Base-by-base conservation (phyloP, 2,797 vertebrate species). In the Rousettus madagascariensis region DNA sequence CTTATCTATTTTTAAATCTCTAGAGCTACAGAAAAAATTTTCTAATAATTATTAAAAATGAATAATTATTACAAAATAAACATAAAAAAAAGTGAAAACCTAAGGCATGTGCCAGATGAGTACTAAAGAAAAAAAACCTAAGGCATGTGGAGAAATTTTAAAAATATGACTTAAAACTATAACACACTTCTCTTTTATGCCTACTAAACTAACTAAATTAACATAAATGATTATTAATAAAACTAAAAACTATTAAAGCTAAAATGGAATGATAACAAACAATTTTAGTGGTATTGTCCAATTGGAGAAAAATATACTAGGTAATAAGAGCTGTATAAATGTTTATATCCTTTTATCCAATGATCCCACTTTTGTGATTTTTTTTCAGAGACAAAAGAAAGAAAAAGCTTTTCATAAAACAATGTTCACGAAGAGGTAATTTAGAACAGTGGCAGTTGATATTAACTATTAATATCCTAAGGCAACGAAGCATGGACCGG, bases 191-290 rank as follows among this genome's bases (percentile, higher is more conserved):
- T 53, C 63, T 92, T 86, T 95, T 66, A 75, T n/a, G 13, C 49
- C 93, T 65, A 89, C 30, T 24, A 90, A 95, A 82, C 13, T 86
- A 94, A 78, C 30, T 24, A 90, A 95, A 82, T 11, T 86, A 94
- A 78, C 20, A 87, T 86, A 88, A 87, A 74, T 78, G 59, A 61
- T 78, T 77, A 80, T 86, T 83, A 87, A 51, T 79, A 82, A 66
- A n/a, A 87, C 43, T 90, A 30, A 75, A 75, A 83, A 79, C 38
- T n/a, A 86, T 78, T 36, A 90, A 94, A 90, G 33, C 57, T 95
- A 77, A 90, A 83, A 80, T 93, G 22, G 36, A 89, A 85, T 80
- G 16, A 80, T 95, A 78, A 80, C 6, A 86, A 82, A 85, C 59
- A 86, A 38, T 51, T 59, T 86, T 88, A 61, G 55, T 74, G 26